Conservation (phyloP, 2,113 vertebrate species). For the Vireo altiloquus region DNA sequence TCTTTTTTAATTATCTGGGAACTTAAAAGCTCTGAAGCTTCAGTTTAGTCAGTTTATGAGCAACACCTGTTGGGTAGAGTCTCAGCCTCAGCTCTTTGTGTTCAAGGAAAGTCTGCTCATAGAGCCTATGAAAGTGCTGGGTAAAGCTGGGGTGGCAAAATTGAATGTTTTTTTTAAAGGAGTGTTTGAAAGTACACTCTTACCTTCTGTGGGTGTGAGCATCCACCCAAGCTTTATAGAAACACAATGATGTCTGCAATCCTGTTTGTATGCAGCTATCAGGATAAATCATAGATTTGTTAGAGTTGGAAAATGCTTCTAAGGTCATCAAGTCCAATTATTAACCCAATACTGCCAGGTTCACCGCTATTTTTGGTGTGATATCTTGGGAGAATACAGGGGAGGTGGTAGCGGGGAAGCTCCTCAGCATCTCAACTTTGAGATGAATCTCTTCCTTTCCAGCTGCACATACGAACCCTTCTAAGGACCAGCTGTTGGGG, state of each 20-base stretch:
- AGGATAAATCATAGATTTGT: background rate
- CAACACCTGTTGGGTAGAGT: background rate
- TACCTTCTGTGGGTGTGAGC: background rate
- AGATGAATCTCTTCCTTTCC: background rate
- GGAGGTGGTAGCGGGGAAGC: background rate
- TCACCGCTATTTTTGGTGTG: background rate
- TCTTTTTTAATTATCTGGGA: background rate
- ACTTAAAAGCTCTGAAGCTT: background rate
- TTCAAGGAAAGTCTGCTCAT: background rate
- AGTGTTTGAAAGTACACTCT: background rate
- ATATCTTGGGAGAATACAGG: background rate
- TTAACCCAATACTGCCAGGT: background rate
- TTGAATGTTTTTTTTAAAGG: background rate
- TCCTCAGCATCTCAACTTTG: background rate
- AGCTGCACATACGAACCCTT: accelerated
- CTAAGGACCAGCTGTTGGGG: background rate
- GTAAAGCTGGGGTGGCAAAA: background rate
- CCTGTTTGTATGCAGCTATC: background rate
- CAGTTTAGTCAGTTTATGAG: background rate
- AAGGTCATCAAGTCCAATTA: background rate
- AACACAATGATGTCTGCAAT: accelerated
- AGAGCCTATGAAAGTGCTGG: background rate
- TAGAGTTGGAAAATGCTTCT: background rate
- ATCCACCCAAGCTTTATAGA: background rate
- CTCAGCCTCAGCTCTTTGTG: background rate